Evolutionary conservation across 2,888 invertebrate genomes (phyloP).

Genomic region (Dicranocentrus wangi): DNA sequence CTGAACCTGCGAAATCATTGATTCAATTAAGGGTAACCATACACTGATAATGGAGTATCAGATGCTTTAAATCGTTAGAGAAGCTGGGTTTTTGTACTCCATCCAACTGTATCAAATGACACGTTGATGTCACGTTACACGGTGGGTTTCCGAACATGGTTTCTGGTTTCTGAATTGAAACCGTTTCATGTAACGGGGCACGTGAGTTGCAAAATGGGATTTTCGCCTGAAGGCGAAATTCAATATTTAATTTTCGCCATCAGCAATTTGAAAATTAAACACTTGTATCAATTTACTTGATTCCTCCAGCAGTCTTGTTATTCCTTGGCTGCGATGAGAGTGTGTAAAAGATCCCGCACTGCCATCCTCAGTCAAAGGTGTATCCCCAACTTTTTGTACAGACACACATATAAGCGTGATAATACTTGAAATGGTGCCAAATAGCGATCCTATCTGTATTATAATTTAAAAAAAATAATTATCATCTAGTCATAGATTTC

Average conservation of each 20-base stretch:
- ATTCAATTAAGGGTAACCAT: background rate
- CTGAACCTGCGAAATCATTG: constrained; percentile 18
- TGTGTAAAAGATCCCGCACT: constrained; percentile 14
- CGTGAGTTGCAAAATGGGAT: too few relatives aligned
- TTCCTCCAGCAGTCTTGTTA: constrained; percentile 49
- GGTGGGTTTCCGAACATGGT: too few relatives aligned
- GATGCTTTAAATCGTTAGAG: too few relatives aligned
- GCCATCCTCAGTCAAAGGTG: constrained; percentile 29
- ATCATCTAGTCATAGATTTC: background rate
- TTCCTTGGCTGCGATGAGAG: constrained; percentile 30
- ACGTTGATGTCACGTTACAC: too few relatives aligned
- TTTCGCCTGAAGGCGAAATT: too few relatives aligned
- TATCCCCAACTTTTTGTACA: constrained; percentile 37
- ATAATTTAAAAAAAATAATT: background rate
- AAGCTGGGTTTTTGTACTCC: too few relatives aligned
- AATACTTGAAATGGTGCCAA: constrained; percentile 54
- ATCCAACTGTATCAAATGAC: too few relatives aligned
- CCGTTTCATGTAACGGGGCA: too few relatives aligned
- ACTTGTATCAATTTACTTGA: constrained; percentile 45
- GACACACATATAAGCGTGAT: constrained; percentile 50
- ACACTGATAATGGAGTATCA: too few relatives aligned
- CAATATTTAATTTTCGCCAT: too few relatives aligned
- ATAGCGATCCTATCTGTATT: constrained; percentile 58
- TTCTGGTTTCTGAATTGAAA: too few relatives aligned
- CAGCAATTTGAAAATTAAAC: too few relatives aligned